These are phyloP conservation scores for Tineola bisselliella DNA, from an alignment of 2,888 invertebrate genomes.

Conservation along the genomic window DNA sequence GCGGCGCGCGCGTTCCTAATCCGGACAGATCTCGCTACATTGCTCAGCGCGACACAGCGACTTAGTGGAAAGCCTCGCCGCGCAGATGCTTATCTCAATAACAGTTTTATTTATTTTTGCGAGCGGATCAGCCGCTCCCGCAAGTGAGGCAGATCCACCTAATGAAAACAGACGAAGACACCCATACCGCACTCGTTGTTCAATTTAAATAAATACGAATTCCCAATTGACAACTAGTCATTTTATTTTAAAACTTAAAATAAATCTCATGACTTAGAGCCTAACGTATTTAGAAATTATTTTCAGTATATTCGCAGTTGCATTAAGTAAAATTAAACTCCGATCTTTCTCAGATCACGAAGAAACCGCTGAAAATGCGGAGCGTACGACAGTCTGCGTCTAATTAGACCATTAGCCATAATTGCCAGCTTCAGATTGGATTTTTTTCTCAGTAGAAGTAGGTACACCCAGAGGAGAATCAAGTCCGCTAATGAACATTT, in stretches of 20 bases:
- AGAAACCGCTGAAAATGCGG: constrained; percentile 32
- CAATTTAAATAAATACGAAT: neutral
- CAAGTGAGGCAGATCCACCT: constrained; percentile 36
- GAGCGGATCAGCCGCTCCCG: constrained; percentile 57
- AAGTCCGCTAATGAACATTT: constrained; percentile 43
- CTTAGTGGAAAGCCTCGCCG: constrained; percentile 61
- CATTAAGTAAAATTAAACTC: neutral
- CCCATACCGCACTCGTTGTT: constrained; percentile 26
- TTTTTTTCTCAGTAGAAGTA: constrained; percentile 34
- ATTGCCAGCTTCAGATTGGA: constrained; percentile 60
- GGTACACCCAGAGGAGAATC: neutral
- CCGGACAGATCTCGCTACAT: constrained; percentile 64
- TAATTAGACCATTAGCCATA: constrained; percentile 62
- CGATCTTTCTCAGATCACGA: neutral
- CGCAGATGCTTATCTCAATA: constrained; percentile 68
- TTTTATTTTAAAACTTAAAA: neutral
- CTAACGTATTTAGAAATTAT: no score
- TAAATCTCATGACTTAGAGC: no score
- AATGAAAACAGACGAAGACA: constrained; percentile 58
- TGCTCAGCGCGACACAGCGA: constrained; percentile 63
- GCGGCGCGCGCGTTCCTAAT: constrained; percentile 41
- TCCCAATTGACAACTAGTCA: neutral
- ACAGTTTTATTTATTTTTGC: constrained; percentile 69
- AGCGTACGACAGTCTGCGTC: constrained; percentile 26
- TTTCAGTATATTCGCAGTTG: neutral